Evolutionary conservation across 64 coral and sea anemone genomes (phyloP).

Genomic region (Porites lutea): DNA sequence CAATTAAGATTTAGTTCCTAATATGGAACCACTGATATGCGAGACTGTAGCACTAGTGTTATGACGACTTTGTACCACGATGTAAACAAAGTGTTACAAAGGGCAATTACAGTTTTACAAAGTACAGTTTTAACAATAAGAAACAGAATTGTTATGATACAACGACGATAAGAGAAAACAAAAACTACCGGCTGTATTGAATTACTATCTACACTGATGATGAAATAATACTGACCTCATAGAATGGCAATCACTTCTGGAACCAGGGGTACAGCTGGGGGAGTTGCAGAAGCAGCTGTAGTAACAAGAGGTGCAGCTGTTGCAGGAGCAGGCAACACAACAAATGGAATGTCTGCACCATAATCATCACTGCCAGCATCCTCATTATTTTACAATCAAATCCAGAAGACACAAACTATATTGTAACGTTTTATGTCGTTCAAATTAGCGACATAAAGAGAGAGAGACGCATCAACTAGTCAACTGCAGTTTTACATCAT

Average conservation of each 20-base stretch:
- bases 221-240: conserved; percentile 8
- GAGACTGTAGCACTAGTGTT: too few relatives aligned
- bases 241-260: neutral
- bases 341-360: conserved; percentile 22
- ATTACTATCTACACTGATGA: neutral
- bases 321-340: neutral
- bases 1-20: too few relatives aligned
- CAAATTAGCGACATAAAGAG: too few relatives aligned
- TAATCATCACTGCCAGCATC: conserved; percentile 5
- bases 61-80: too few relatives aligned
- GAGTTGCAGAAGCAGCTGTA: neutral
- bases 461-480: too few relatives aligned
- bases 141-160: neutral
- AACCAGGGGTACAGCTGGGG: conserved; percentile 15
- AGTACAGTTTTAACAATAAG: too few relatives aligned
- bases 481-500: too few relatives aligned
- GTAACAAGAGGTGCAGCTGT: conserved; percentile 17
- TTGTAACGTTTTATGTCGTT: too few relatives aligned
- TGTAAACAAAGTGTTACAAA: too few relatives aligned
- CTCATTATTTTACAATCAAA: neutral
- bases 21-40: too few relatives aligned
- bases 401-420: neutral
- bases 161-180: neutral
- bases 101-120: too few relatives aligned
- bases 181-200: neutral